Conservation (phyloP, 2,888 invertebrate species). For the Mactromeris polynyma region DNA sequence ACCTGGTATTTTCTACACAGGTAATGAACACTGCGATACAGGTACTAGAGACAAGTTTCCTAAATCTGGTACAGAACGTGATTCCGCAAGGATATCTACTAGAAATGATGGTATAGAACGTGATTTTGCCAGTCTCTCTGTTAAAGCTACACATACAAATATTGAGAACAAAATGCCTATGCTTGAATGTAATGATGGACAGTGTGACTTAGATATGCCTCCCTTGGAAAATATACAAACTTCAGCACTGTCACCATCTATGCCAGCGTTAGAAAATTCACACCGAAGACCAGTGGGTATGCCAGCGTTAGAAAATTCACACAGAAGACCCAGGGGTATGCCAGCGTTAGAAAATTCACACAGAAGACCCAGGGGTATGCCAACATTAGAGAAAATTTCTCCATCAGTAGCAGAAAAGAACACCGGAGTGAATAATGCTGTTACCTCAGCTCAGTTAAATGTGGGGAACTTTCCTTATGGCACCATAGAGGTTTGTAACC, state of each 20-base stretch:
- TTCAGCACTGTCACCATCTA: neutral
- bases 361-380: slow-evolving; percentile 23
- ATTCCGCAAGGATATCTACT: neutral
- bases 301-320: neutral
- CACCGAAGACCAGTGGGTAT: neutral
- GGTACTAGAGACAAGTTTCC: neutral
- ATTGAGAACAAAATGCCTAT: slow-evolving; percentile 46
- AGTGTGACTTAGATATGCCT: slow-evolving; percentile 36
- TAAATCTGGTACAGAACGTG: neutral
- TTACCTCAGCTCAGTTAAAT: slow-evolving; percentile 48
- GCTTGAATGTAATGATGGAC: slow-evolving; percentile 25
- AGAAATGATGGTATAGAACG: neutral
- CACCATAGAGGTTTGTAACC: slow-evolving; percentile 59
- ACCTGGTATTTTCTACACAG: neutral
- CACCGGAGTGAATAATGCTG: neutral
- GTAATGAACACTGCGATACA: neutral
- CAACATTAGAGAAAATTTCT: slow-evolving; percentile 34
- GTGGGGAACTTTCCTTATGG: slow-evolving; percentile 71
- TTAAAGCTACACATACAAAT: neutral
- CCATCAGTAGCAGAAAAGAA: neutral
- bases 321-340: neutral
- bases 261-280: neutral
- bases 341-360: neutral
- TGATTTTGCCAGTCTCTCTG: neutral
- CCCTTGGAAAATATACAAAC: slow-evolving; percentile 25